phyloP scores from a whole-genome alignment of 2,888 invertebrate genomes.

The Conus canariensis region DNA sequence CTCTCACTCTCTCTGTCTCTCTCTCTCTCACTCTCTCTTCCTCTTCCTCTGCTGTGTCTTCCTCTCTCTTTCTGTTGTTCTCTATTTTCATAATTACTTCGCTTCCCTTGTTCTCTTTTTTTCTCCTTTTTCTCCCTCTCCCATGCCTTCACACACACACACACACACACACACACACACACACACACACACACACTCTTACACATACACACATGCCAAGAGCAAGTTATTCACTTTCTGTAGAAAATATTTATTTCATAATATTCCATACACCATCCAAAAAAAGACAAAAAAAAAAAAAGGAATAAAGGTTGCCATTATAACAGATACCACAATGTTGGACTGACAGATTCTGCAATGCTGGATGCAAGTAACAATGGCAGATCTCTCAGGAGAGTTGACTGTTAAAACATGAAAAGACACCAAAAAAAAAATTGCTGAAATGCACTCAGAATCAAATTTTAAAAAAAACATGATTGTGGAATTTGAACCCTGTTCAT shows the following conservation, averaged over 20 bases:
- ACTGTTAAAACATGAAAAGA: no score
- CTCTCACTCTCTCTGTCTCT: no score
- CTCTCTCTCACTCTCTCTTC: no score
- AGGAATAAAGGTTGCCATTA: slow-evolving; percentile 6
- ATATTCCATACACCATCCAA: background rate
- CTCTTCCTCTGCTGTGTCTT: no score
- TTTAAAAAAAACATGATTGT: no score
- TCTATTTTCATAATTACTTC: background rate
- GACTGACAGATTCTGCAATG: background rate
- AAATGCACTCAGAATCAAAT: no score
- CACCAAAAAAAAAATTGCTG: no score
- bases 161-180: background rate
- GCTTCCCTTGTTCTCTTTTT: background rate
- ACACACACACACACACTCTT: background rate
- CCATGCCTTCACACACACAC: background rate
- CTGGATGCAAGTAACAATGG: background rate
- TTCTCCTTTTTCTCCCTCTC: background rate
- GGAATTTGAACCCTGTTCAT: no score
- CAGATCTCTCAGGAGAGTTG: background rate
- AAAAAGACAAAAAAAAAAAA: background rate
- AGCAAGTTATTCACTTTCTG: background rate
- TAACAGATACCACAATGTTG: background rate
- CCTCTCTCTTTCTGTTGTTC: no score
- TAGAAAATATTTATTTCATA: slow-evolving; percentile 25
- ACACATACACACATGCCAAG: background rate